These are phyloP conservation scores for Lasioglossum oenotherae DNA, from an alignment of 2,888 invertebrate genomes.

Conservation along the genomic window DNA sequence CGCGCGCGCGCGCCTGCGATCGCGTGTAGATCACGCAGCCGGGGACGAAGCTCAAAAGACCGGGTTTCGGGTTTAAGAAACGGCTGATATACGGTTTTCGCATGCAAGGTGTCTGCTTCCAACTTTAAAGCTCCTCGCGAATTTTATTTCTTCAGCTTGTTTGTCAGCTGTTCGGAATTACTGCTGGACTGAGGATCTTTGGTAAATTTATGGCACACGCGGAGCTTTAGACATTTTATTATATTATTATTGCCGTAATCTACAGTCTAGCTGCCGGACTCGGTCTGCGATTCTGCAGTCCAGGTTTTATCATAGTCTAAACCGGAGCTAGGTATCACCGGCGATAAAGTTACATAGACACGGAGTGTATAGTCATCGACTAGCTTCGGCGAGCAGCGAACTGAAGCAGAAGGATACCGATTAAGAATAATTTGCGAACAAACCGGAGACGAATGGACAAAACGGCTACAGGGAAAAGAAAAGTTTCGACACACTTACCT, in stretches of 20 bases:
- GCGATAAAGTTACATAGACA: background rate
- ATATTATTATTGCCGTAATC: background rate
- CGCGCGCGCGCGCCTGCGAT: too few relatives aligned
- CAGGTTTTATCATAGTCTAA: background rate
- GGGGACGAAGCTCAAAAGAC: conserved; percentile 21
- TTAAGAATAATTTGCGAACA: conserved; percentile 11
- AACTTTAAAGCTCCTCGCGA: background rate
- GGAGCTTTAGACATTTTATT: too few relatives aligned
- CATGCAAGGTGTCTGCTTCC: background rate
- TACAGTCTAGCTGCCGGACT: too few relatives aligned
- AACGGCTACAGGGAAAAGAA: background rate
- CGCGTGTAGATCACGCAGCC: background rate
- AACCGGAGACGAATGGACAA: background rate
- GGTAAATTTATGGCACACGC: too few relatives aligned
- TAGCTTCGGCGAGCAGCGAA: background rate
- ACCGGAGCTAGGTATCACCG: background rate
- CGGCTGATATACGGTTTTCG: background rate
- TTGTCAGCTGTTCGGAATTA: background rate
- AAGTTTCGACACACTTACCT: conserved; percentile 82
- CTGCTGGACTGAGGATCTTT: background rate
- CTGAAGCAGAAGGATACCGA: background rate
- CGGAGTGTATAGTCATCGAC: background rate
- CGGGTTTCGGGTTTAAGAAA: conserved; percentile 30
- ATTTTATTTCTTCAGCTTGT: background rate
- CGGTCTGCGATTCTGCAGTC: background rate